Percentiles rank a stretch among this genome's conserved stretches.
Conservation (phyloP, 2,888 invertebrate genomes). For the Nomada goodeniana region DNA sequence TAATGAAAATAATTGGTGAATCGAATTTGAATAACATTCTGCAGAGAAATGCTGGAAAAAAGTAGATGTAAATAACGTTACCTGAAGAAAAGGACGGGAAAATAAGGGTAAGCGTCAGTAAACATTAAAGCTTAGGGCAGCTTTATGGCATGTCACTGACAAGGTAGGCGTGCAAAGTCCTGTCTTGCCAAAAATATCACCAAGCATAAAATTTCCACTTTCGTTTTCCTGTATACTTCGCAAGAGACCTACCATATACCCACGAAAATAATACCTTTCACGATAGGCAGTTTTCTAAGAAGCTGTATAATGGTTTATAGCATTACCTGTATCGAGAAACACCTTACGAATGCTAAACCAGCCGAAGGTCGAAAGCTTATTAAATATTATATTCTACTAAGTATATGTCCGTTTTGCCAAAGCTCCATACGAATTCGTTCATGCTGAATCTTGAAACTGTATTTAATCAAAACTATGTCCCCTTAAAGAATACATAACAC, state of each 20-base stretch:
- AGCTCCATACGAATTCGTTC: constrained; percentile 5
- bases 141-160: constrained; percentile 35
- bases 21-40: no score
- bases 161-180: constrained; percentile 8
- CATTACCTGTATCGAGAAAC: constrained; percentile 77
- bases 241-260: constrained; percentile 15
- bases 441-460: background rate
- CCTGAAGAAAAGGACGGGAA: no score
- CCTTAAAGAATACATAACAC: no score
- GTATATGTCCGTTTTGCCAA: constrained; percentile 14
- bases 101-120: background rate
- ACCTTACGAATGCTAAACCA: constrained; percentile 65
- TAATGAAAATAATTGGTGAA: no score
- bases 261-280: constrained; percentile 32
- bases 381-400: constrained; percentile 1
- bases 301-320: constrained; percentile 74
- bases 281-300: constrained; percentile 56
- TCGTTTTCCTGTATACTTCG: constrained; percentile 11
- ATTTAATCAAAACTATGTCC: background rate
- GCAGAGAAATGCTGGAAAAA: background rate
- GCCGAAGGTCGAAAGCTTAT: constrained; percentile 25
- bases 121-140: background rate
- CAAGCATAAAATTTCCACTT: constrained; percentile 47
- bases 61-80: constrained; percentile 1
- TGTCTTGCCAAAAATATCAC: constrained; percentile 7